These are phyloP conservation scores for Zele albiditarsus DNA, from an alignment of 2,888 invertebrate species.

Conservation along the genomic window DNA sequence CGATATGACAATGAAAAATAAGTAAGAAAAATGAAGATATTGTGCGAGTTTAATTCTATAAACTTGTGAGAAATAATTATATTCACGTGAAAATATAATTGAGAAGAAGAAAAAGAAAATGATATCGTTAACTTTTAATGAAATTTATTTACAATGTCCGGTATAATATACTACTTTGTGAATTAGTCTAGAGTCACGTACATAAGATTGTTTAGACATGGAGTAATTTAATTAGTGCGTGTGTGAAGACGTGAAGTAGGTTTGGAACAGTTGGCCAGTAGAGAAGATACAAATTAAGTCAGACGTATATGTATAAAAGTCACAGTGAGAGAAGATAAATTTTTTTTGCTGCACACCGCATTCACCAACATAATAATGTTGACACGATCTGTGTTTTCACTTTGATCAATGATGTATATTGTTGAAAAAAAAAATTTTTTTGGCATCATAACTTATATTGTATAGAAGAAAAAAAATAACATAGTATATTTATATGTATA, in stretches of 20 bases:
- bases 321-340: not conserved
- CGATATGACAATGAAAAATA: too few species aligned
- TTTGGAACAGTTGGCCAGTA: conserved; percentile 15
- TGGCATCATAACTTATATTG: not conserved
- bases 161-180: conserved; percentile 29
- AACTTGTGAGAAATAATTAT: too few species aligned
- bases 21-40: too few species aligned
- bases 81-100: too few species aligned
- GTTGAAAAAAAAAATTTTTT: not conserved
- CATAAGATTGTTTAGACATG: conserved; percentile 17
- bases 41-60: too few species aligned
- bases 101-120: not conserved
- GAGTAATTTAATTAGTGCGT: conserved; percentile 8
- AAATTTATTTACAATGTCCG: conserved; percentile 47
- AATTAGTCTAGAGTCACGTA: conserved; percentile 16
- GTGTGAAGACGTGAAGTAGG: conserved; percentile 1
- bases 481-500: not conserved
- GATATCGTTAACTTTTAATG: conserved; percentile 45
- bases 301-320: conserved; percentile 26
- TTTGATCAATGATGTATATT: not conserved
- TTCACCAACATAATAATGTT: not conserved
- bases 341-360: too few species aligned
- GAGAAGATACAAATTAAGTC: conserved; percentile 23
- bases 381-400: conserved; percentile 1
- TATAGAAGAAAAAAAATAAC: not conserved